Evolutionary conservation across 2,113 vertebrate species (phyloP).

Genomic region (Echinops telfairi): DNA sequence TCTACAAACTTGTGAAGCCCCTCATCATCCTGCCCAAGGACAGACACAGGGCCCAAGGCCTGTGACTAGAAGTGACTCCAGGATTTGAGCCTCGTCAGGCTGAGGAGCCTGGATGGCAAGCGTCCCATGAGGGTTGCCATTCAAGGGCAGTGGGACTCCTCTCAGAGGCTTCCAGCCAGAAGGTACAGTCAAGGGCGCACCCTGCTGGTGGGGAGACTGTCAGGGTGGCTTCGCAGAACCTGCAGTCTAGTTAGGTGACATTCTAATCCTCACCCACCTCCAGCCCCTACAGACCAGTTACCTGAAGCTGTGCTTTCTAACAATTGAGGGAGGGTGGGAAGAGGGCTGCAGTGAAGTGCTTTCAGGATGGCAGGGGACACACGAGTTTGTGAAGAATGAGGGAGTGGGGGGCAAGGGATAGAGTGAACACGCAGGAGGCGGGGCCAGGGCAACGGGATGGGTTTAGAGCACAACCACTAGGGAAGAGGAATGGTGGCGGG

Average conservation of each 20-base stretch:
- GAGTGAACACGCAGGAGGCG: background rate
- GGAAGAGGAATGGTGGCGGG: background rate
- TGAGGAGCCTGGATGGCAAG: background rate
- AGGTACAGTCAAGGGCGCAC: background rate
- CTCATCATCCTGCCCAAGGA: background rate
- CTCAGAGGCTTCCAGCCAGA: background rate
- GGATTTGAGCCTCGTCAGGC: background rate
- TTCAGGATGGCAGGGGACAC: background rate
- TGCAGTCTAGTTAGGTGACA: background rate
- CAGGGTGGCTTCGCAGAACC: background rate
- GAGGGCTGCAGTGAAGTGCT: background rate
- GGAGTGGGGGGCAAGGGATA: no score
- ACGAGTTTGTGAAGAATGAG: background rate
- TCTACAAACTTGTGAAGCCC: no score
- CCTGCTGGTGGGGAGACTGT: background rate
- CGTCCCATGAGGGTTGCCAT: background rate
- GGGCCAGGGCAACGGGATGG: background rate
- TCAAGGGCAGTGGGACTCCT: no score
- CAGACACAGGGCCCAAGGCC: background rate
- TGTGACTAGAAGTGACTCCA: background rate
- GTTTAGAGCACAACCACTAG: background rate
- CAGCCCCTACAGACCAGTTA: background rate
- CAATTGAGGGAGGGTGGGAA: background rate
- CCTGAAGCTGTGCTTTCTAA: background rate
- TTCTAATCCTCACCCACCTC: background rate